Base-by-base conservation (phyloP, 2,113 vertebrate species). In the Brachypodius melanocephalos region DNA sequence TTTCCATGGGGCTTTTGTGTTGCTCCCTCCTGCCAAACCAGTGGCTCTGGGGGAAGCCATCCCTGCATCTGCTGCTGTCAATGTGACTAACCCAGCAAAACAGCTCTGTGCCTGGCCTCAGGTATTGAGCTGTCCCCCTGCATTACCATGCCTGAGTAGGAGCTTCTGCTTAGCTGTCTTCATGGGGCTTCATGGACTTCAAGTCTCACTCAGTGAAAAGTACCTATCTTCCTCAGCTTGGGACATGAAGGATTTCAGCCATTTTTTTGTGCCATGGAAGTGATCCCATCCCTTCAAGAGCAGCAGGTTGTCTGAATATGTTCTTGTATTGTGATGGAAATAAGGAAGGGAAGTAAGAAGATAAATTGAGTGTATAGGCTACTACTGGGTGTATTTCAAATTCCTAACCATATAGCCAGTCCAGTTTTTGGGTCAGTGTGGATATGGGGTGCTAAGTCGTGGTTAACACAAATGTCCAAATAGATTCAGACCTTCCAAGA, bases 51-150 rank as follows among this genome's bases (percentile, higher is more conserved):
- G 13, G 11, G 8, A 85, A 85, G 11, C 16, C 4, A 24, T 29
- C 46, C 43, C 62, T 45, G 16, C 1, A 1, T 12, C 52, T 73
- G n/a, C 24, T 21, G 3, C 14, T 48, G 68, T 43, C 34, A 80
- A 25, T 0, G 7, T 59, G 42, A 80, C 32, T 40, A 59, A n/a
- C 5, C 9, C 31, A 52, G 40, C 13, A 58, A 52, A 81, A 45
- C 5, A 63, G 31, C 26, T 77, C 55, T 0, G 0, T 75, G 40
- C 32, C 59, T 80, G 43, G 6, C 28, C 20, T 29, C 8, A 52
- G 12, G 22, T 29, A 14, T 17, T 28, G 46, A 49, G 29, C 51
- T 58, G 29, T 36, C 2, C 17, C 28, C 8, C 3, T 24, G n/a
- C 2, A 2, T 49, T 66, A 73, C 34, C 38, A 10, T 43, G 22